Conservation (phyloP, 1,140 invertebrate genomes). For the Heliconius nattereri region DNA sequence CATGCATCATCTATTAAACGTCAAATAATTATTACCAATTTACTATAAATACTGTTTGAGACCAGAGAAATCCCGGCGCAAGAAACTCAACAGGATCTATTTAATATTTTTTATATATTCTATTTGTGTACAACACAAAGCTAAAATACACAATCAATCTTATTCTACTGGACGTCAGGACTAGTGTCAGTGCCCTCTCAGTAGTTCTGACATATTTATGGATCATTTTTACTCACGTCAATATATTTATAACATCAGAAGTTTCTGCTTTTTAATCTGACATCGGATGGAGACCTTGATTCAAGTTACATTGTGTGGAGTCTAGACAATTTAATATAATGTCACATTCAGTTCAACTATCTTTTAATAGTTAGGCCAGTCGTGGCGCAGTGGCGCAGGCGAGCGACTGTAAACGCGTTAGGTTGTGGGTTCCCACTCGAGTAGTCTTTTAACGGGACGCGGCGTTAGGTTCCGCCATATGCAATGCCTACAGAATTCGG, state of each 20-base stretch:
- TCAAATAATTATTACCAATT: too few species aligned
- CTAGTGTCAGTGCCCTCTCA: slow-evolving; percentile 5
- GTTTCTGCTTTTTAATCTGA: background rate
- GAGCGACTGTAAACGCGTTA: too few species aligned
- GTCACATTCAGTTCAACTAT: background rate
- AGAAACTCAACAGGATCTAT: too few species aligned
- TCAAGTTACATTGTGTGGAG: background rate
- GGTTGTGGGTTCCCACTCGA: too few species aligned
- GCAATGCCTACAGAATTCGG: too few species aligned
- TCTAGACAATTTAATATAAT: background rate
- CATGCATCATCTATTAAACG: too few species aligned
- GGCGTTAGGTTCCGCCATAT: too few species aligned
- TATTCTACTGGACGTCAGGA: background rate
- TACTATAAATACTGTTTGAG: too few species aligned
- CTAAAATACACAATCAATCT: slow-evolving; percentile 1
- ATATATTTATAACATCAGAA: slow-evolving; percentile 8
- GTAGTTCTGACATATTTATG: slow-evolving; percentile 5
- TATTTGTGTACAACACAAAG: background rate
- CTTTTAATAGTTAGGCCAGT: background rate
- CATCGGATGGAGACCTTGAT: background rate
- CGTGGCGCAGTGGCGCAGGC: too few species aligned
- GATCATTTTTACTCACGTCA: slow-evolving; percentile 17
- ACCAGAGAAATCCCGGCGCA: too few species aligned
- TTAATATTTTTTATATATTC: too few species aligned
- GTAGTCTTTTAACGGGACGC: too few species aligned